A percentile compares a stretch with the other conserved stretches of the same genome.
Conservation (phyloP, 2,797 vertebrate genomes). For the Mormyrus proboscirostris region DNA sequence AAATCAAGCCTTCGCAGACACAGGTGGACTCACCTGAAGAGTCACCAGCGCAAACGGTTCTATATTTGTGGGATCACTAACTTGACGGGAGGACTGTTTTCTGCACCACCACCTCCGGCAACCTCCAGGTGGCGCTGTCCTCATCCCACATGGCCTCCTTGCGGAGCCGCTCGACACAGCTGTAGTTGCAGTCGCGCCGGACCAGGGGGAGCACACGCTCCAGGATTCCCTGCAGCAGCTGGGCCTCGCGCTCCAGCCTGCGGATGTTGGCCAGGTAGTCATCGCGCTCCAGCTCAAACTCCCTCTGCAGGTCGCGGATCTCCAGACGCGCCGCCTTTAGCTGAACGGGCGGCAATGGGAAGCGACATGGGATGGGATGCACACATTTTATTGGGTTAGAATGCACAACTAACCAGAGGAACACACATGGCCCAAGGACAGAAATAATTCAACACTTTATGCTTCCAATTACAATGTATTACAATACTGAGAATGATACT, state of each 20-base stretch:
- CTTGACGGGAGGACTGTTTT: constrained; percentile 76
- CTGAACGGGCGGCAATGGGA: constrained; percentile 46
- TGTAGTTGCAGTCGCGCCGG: constrained; percentile 78
- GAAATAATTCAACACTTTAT: not conserved
- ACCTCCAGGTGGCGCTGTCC: constrained; percentile 70
- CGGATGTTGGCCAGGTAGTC: constrained; percentile 74
- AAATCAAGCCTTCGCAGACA: not conserved
- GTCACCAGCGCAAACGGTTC: not conserved
- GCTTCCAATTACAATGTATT: not conserved
- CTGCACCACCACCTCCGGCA: constrained; percentile 69
- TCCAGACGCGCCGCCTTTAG: constrained; percentile 74
- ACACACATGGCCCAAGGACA: not conserved
- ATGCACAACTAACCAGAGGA: not conserved
- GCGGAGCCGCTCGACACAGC: constrained; percentile 72
- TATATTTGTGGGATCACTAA: constrained; percentile 32
- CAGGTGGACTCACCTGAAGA: not conserved
- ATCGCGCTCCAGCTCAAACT: constrained; percentile 77
- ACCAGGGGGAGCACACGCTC: constrained; percentile 72
- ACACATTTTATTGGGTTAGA: not conserved
- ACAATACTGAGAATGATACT: not conserved
- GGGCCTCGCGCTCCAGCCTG: constrained; percentile 66
- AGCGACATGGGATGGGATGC: not conserved
- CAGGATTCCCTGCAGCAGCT: constrained; percentile 72
- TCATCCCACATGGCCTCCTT: constrained; percentile 75
- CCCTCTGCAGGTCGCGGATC: constrained; percentile 77